Percentiles rank a stretch among this genome's conserved stretches.
Conservation (phyloP, 2,888 invertebrate genomes). For the Desoria tigrina region DNA sequence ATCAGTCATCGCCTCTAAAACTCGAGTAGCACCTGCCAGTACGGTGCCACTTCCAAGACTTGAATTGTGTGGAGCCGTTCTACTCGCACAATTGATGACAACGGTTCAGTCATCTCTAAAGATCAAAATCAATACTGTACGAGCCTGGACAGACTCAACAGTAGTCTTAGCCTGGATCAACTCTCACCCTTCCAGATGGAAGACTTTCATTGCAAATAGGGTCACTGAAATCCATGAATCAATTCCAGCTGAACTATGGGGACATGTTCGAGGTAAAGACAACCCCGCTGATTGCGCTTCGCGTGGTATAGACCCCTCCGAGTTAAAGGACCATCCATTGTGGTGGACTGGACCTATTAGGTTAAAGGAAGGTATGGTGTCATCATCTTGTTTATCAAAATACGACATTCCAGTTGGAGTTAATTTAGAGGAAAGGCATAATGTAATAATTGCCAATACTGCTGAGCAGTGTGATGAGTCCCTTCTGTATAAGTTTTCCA, state of each 20-base stretch:
- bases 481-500: too few relatives aligned
- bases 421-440: not conserved
- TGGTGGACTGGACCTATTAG: constrained; percentile 32
- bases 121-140: constrained; percentile 15
- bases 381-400: too few relatives aligned
- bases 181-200: constrained; percentile 40
- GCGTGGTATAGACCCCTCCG: not conserved
- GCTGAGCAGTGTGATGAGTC: too few relatives aligned
- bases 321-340: constrained; percentile 1
- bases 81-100: constrained; percentile 48
- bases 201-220: constrained; percentile 52
- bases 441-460: not conserved
- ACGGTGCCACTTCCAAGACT: constrained; percentile 52
- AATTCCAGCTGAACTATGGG: constrained; percentile 42
- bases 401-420: too few relatives aligned
- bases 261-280: constrained; percentile 48
- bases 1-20: constrained; percentile 44
- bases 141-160: constrained; percentile 53
- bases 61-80: constrained; percentile 54
- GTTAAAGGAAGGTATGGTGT: constrained; percentile 20
- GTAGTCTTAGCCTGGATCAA: constrained; percentile 54
- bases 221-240: constrained; percentile 46
- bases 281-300: constrained; percentile 55
- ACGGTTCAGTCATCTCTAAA: constrained; percentile 15
- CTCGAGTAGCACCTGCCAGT: constrained; percentile 50